Base-by-base conservation (phyloP, 1,140 invertebrate genomes). In the Brachionus manjavacas region DNA sequence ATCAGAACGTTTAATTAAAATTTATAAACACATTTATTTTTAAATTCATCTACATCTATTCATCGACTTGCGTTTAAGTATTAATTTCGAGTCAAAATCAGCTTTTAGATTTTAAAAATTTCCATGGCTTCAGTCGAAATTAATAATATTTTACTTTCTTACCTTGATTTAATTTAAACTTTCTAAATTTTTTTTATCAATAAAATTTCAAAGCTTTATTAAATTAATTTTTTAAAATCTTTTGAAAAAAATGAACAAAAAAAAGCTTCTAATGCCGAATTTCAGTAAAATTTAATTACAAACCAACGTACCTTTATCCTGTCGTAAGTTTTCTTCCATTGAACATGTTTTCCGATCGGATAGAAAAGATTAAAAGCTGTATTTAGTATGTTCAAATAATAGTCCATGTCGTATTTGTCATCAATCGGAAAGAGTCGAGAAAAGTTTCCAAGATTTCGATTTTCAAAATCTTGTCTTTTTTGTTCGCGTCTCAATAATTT, bases 391-490 rank as follows among this genome's bases (percentile, higher is more conserved):
- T 70, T 83, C 35, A 83, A 35, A 43, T 68, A 83, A 52, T 70
- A 66, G n/a, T 83, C 52, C 81, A 83, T 83, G 41, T 68, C 60
- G 4, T 68, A 85, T 70, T 86, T 87, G 74, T 89, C 89, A 31
- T 89, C 87, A 14, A 87, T 86, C 9, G 89, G 89, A 83, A 90
- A 90, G 49, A 90, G 88, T 85, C 88, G 86, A 2, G 86, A 85
- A 85, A 89, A 90, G 41, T 86, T 78, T 4, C 89, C 89, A 60
- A 86, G 85, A 86, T 90, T 88, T 43, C 87, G 84, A 55, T 89
- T 89, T 83, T 90, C 89, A 86, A 85, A 90, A n/a, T 89, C 88
- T 83, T 89, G 88, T 68, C 87, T 76, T 8, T 86, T 43, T 12
- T 86, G 86, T 60, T 87, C 87, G 66, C 86, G 88, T 83, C 87